Conservation (phyloP, 2,113 vertebrate species). For the Mixornis gularis region DNA sequence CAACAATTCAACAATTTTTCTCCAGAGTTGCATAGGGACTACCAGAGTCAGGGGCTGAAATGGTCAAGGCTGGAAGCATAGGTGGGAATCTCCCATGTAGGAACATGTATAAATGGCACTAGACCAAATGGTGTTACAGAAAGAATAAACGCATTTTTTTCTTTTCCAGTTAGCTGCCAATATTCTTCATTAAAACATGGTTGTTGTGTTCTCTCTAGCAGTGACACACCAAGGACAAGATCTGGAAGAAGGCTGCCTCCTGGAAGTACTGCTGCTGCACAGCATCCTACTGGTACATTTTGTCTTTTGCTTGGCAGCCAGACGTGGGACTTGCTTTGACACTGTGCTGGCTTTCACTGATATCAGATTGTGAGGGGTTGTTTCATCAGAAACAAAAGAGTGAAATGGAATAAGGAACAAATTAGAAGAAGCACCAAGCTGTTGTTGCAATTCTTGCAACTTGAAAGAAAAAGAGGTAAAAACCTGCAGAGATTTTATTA, state of each 20-base stretch:
- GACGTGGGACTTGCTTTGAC: not conserved
- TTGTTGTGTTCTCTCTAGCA: not conserved
- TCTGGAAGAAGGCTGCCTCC: slow-evolving; percentile 22
- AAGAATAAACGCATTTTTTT: not conserved
- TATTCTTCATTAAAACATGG: not conserved
- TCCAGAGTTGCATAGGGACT: not conserved
- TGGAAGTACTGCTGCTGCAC: slow-evolving; percentile 19
- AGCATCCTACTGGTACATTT: slow-evolving; percentile 19
- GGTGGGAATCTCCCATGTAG: not conserved
- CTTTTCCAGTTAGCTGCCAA: not conserved
- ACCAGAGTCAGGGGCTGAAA: not conserved
- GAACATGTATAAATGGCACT: not conserved
- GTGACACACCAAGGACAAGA: not conserved
- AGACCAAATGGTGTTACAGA: not conserved
- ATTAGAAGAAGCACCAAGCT: not conserved
- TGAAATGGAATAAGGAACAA: slow-evolving; percentile 6
- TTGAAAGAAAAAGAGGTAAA: not conserved
- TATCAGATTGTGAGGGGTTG: not conserved
- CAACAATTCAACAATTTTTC: not conserved
- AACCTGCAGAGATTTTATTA: not conserved
- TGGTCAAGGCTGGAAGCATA: not conserved
- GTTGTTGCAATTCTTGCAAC: not conserved
- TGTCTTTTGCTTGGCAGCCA: slow-evolving; percentile 31
- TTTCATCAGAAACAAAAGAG: slow-evolving; percentile 9
- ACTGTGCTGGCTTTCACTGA: not conserved